These are phyloP conservation scores for Diogma glabrata DNA, from an alignment of 2,888 invertebrate genomes.

Conservation along the genomic window DNA sequence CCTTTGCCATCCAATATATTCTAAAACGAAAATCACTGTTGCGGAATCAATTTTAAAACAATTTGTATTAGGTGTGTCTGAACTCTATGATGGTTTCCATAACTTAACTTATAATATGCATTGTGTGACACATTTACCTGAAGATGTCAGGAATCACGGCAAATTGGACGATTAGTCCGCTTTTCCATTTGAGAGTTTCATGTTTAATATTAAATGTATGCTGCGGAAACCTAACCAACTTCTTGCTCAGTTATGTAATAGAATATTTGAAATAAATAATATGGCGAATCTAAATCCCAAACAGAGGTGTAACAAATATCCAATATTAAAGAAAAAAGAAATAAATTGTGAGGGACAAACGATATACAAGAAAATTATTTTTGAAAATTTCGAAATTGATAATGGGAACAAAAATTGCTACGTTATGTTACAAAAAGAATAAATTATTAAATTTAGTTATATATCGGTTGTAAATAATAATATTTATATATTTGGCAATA, in stretches of 20 bases:
- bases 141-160: neutral
- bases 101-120: neutral
- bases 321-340: neutral
- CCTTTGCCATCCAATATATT: neutral
- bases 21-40: neutral
- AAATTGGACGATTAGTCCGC: neutral
- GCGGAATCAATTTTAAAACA: neutral
- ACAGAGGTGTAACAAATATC: no score
- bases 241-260: neutral
- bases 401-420: neutral
- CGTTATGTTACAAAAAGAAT: neutral
- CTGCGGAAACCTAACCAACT: neutral
- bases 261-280: neutral
- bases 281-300: neutral
- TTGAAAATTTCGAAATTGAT: neutral
- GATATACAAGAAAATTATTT: neutral
- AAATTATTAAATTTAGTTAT: neutral
- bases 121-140: neutral
- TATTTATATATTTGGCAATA: neutral
- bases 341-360: neutral
- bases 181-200: neutral
- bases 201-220: neutral
- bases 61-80: neutral
- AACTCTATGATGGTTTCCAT: slow-evolving; percentile 3
- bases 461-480: neutral